Evolutionary conservation across 2,113 vertebrate genomes (phyloP), one percentile per base, ranked within the genome.

Genomic region (Protobothrops flavoviridis): DNA sequence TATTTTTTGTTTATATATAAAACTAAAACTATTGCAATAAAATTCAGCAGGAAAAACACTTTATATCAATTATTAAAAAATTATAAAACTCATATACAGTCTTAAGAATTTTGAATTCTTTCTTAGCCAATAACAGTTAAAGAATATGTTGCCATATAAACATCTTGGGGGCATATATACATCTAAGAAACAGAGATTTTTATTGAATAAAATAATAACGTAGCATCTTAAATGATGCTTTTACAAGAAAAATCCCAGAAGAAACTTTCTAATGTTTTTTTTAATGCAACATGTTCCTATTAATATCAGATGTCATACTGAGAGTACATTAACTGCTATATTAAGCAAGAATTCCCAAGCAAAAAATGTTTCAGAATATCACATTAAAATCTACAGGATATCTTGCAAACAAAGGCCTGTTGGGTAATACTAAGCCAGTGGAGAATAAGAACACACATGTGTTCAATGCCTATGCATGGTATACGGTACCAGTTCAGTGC

Each of bases 121-220:
- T 55, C 85, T 57, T 74, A 94, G 94, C 10, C 86, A 88, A 95
- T 69, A 93, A 91, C 43, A 93, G 4, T 0, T 92, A 89, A 61
- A 50, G 45, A 92, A 33, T 26, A 15, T 90, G 85, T 97, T 96
- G 96, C 90, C 87, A 96, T 0, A 95, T 94, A 95, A 95, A 96
- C 69, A 89, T 0, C 1, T n/a, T 57, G 17, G 7, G 39, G 8
- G 53, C 57, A 91, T 2, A 0, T 55, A 93, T 12, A 45, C 57
- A 93, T 56, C 7, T 39, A 55, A 29, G 92, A 95, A 94, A 89
- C 0, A 95, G 26, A 26, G 0, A 33, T 92, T 86, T 93, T 50
- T 91, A 88, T 5, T 33, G 96, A 96, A 87, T 0, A 1, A 92
- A 20, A 91, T 45, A 69, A 86, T 87, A 94, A 10, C 92, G 85